A percentile compares a stretch with the other conserved stretches of the same genome.
These are phyloP conservation scores for Hypotaenidia philippensis DNA, from an alignment of 2,797 vertebrate species.

Conservation along the genomic window DNA sequence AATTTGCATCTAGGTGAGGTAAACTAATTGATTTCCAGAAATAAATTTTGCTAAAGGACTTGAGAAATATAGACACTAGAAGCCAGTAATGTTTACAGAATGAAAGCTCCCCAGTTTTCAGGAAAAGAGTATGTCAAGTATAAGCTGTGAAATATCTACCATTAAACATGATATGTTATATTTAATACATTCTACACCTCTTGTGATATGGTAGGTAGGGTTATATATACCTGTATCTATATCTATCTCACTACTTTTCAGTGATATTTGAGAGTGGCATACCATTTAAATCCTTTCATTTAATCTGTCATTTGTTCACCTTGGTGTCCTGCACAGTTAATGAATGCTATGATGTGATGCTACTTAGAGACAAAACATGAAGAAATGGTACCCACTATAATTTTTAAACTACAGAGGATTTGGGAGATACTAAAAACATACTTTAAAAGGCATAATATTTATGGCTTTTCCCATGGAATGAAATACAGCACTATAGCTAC, in stretches of 20 bases:
- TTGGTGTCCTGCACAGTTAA: neutral
- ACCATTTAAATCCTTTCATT: neutral
- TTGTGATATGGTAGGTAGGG: neutral
- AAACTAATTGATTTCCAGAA: neutral
- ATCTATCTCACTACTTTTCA: neutral
- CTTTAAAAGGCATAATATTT: neutral
- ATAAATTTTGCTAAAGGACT: neutral
- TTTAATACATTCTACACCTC: neutral
- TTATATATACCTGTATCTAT: neutral
- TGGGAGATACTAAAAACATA: neutral
- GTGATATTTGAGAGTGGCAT: neutral
- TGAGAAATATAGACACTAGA: rapidly evolving
- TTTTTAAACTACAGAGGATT: neutral
- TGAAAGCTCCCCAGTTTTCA: neutral
- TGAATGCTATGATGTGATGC: neutral
- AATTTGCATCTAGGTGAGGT: neutral
- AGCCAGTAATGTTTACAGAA: neutral
- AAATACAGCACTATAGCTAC: neutral
- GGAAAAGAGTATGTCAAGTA: neutral
- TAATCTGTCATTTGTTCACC: neutral
- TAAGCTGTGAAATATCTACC: neutral
- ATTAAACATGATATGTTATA: neutral
- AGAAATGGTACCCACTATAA: neutral
- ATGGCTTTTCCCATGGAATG: neutral
- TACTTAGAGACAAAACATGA: neutral